Conservation (phyloP, 2,797 vertebrate species). For the Acrossocheilus wenchowensis region DNA sequence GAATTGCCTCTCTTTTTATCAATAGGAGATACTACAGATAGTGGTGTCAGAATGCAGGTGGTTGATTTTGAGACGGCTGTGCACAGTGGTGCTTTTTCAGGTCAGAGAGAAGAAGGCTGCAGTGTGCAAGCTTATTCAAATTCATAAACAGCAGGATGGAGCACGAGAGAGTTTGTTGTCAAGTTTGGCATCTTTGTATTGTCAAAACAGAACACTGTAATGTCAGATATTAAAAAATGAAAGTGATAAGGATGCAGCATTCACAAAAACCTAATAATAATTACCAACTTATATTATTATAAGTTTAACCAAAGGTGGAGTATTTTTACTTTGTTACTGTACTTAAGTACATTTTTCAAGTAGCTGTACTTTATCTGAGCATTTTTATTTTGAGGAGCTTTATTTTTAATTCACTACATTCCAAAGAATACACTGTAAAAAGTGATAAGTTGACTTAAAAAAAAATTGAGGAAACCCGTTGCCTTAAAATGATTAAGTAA, state of each 20-base stretch:
- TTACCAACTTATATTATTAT: not conserved
- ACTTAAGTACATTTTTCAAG: not conserved
- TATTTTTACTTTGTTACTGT: not conserved
- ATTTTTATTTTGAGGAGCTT: not conserved
- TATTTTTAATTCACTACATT: not conserved
- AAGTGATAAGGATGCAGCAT: not conserved
- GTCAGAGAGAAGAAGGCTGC: conserved; percentile 32
- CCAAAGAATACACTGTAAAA: not conserved
- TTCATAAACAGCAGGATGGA: conserved; percentile 34
- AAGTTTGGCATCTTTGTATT: conserved; percentile 1
- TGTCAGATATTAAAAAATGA: not conserved
- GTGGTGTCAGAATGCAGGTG: conserved; percentile 33
- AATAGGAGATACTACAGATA: conserved; percentile 27
- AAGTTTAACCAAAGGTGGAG: not conserved
- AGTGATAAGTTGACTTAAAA: too few species aligned
- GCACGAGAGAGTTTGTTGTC: conserved; percentile 20
- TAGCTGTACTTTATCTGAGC: not conserved
- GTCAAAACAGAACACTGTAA: conserved; percentile 11
- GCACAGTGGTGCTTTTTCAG: conserved; percentile 38
- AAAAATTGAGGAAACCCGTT: too few species aligned
- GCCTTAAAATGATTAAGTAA: too few species aligned
- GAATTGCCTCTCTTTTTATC: conserved; percentile 48
- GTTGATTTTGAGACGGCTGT: conserved; percentile 39
- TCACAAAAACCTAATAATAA: not conserved
- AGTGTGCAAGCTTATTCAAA: conserved; percentile 42